phyloP scores from a whole-genome alignment of 2,113 vertebrate genomes.

The Cygnus buccinator region DNA sequence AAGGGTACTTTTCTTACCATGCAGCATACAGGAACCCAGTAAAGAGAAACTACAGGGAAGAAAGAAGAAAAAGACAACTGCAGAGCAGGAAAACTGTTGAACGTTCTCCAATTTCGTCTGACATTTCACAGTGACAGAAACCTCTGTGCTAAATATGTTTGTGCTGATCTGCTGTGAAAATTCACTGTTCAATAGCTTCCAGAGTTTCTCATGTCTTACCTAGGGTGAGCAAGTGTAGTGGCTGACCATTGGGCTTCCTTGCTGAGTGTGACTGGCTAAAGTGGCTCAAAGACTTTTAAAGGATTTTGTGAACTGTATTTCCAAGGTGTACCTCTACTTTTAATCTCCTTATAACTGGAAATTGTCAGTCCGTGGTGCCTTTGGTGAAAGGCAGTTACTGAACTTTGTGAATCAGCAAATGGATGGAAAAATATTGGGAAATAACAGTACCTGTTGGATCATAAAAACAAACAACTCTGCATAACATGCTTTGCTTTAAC shows the following conservation, averaged over 20 bases:
- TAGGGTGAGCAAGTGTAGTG: neutral
- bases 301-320: conserved; percentile 36
- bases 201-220: conserved; percentile 68
- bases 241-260: conserved; percentile 46
- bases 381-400: neutral
- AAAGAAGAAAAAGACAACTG: neutral
- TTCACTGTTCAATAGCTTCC: conserved; percentile 21
- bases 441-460: neutral
- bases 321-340: conserved; percentile 5
- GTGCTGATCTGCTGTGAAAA: conserved; percentile 75
- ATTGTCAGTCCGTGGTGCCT: neutral
- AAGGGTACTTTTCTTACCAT: neutral
- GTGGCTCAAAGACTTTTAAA: conserved; percentile 69
- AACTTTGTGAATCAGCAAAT: neutral
- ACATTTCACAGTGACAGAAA: conserved; percentile 48
- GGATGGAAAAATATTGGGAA: neutral
- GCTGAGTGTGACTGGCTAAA: conserved; percentile 27
- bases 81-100: conserved; percentile 37
- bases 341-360: neutral
- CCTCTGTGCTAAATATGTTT: conserved; percentile 55
- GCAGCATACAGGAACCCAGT: neutral
- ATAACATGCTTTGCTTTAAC: neutral
- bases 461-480: neutral
- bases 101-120: conserved; percentile 52
- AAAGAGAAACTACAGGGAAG: neutral